phyloP scores from a whole-genome alignment of 2,888 invertebrate species.

The Scrobipalpa costella region DNA sequence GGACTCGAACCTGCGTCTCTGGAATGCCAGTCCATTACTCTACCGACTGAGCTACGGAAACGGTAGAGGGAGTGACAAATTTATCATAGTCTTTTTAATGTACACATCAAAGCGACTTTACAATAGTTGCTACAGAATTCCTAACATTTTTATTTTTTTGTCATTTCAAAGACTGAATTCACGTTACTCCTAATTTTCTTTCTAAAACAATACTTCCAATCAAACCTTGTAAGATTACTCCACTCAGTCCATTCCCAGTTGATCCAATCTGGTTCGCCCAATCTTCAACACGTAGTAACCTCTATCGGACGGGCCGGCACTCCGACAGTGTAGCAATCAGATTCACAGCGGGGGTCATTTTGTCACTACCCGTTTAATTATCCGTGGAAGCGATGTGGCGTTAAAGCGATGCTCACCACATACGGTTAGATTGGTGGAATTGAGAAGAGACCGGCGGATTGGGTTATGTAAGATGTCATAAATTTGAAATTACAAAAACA shows the following conservation, averaged over 20 bases:
- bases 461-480: not conserved
- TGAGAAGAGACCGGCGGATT: not conserved
- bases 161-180: too few species aligned
- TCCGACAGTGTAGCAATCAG: conserved; percentile 28
- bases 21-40: too few species aligned
- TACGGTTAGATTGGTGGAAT: conserved; percentile 25
- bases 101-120: too few species aligned
- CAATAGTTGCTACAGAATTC: too few species aligned
- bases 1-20: too few species aligned
- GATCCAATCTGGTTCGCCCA: conserved; percentile 9
- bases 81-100: too few species aligned
- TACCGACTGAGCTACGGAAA: too few species aligned
- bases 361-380: conserved; percentile 41
- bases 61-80: too few species aligned
- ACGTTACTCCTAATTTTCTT: too few species aligned
- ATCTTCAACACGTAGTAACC: conserved; percentile 5
- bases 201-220: too few species aligned
- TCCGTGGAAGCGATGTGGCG: conserved; percentile 37
- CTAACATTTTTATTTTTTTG: too few species aligned
- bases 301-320: conserved; percentile 3
- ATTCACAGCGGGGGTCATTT: conserved; percentile 39
- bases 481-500: too few species aligned
- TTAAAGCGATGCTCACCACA: conserved; percentile 36
- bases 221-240: not conserved
- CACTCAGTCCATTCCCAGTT: not conserved